Evolutionary conservation across 2,113 vertebrate species (phyloP), one percentile per base, ranked within the genome.

Genomic region (Zosterops pallidus): DNA sequence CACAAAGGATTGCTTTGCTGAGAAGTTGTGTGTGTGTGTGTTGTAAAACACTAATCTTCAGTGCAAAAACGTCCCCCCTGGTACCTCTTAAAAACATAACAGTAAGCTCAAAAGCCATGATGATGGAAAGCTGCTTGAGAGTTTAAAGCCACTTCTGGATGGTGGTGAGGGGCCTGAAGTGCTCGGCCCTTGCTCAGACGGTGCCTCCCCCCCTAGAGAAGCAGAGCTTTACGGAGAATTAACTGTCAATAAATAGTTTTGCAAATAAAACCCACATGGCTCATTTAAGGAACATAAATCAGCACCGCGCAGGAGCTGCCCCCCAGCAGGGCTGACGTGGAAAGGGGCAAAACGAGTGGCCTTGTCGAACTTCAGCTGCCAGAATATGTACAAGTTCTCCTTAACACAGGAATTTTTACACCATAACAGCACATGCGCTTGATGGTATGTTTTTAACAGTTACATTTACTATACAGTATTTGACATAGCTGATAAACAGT

Each of bases 21-120:
- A 98, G 98, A 98, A 98, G 96, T 39, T 39, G 39, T 39, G 39
- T 98, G 97, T 97, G 95, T 94, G 92, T 95, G 93, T 97, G 95
- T 97, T 97, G 97, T 97, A 97, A 97, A 98, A 98, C 98, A 98
- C 98, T 97, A 98, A 95, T 97, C 97, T 97, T 98, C 98, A 98
- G 98, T 98, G 98, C 98, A 98, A 98, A 98, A 98, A 98, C 92
- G 97, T 98, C 97, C 97, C 98, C 37, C 98, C 97, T 97, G 98
- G 97, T 97, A 98, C 97, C 97, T 98, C 97, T 98, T 96, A 97
- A 96, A 97, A 98, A 98, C 97, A 92, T 95, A 97, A 98, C 81
- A 94, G 96, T 96, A 97, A 97, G 97, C 97, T 97, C 93, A 95
- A 93, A 97, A 93, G 96, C 90, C 31, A 78, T 70, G 95, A 88